Evolutionary conservation across 2,113 vertebrate genomes (phyloP).

Genomic region (Laticauda colubrina): DNA sequence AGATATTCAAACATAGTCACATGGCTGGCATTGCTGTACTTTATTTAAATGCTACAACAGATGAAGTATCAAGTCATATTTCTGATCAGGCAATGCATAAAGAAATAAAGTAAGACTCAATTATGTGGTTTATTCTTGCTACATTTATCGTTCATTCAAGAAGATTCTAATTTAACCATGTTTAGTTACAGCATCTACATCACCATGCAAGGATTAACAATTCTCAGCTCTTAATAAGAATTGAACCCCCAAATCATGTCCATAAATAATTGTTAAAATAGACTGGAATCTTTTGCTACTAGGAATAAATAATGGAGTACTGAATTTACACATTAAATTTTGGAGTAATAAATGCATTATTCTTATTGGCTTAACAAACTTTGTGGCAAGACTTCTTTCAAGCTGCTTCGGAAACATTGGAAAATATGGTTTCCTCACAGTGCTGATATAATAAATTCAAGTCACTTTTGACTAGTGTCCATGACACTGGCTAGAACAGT

Average conservation of each 20-base stretch:
- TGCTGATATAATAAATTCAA: not conserved
- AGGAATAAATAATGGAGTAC: constrained; percentile 24
- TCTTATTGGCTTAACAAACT: too few relatives aligned
- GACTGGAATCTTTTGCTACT: constrained; percentile 5
- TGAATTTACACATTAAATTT: not conserved
- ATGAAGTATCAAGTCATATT: constrained; percentile 49
- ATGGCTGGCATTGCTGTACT: constrained; percentile 24
- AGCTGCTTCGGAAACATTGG: not conserved
- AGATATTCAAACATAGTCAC: not conserved
- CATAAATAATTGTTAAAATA: constrained; percentile 44
- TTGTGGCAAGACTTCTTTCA: not conserved
- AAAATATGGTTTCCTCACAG: not conserved
- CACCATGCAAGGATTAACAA: constrained; percentile 23
- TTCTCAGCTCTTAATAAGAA: constrained; percentile 22
- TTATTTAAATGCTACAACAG: constrained; percentile 68
- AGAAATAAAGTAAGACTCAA: constrained; percentile 9
- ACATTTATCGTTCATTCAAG: constrained; percentile 50
- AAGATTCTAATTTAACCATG: constrained; percentile 27
- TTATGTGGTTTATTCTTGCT: constrained; percentile 47
- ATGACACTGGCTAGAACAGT: not conserved
- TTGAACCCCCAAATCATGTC: constrained; percentile 16
- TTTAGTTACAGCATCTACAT: constrained; percentile 32
- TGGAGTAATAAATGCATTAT: not conserved
- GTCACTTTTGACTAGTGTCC: not conserved
- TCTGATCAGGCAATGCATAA: constrained; percentile 60